These are phyloP conservation scores for Microcebus jonahi DNA, from an alignment of 2,113 vertebrate species.

Conservation along the genomic window DNA sequence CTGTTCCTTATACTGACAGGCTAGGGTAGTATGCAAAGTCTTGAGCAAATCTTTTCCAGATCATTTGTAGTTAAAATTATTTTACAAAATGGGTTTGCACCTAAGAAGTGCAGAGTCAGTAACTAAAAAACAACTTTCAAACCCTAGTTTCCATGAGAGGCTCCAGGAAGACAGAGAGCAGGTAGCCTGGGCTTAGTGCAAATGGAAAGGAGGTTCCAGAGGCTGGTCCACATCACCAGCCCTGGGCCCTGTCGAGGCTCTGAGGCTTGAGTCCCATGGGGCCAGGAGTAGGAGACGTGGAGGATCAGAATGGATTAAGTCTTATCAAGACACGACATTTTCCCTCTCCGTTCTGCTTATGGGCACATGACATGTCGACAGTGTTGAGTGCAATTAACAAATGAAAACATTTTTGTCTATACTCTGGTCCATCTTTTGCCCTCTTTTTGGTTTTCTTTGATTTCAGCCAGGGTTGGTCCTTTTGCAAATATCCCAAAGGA, in stretches of 20 bases:
- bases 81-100: too few species aligned
- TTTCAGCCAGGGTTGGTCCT: background rate
- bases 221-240: accelerated
- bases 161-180: background rate
- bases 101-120: background rate
- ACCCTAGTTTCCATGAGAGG: accelerated
- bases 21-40: accelerated
- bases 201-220: background rate
- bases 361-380: accelerated
- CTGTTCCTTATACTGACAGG: background rate
- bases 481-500: background rate
- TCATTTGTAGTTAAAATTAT: background rate
- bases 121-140: accelerated
- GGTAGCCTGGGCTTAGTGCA: background rate
- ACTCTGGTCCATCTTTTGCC: too few species aligned
- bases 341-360: accelerated
- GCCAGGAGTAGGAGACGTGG: accelerated
- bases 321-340: background rate
- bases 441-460: background rate
- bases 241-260: accelerated
- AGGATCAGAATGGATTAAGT: accelerated
- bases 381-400: accelerated
- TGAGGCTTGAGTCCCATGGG: background rate
- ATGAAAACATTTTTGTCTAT: accelerated
- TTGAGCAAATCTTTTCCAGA: background rate